Conservation (phyloP, 2,797 vertebrate genomes). For the Gallinago solitaria region DNA sequence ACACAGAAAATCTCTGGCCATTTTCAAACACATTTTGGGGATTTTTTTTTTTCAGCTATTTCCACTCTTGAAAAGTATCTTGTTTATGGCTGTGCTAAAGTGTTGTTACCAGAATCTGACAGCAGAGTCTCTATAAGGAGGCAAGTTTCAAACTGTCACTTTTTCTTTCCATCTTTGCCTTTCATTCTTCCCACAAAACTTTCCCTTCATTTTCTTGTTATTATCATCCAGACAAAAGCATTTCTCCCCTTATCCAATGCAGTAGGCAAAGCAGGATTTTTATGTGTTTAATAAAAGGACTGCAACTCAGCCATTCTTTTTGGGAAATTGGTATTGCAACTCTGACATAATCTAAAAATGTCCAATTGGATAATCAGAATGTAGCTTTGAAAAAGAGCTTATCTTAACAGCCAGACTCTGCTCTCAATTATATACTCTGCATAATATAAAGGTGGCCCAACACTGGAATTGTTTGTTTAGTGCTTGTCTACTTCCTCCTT, state of each 20-base stretch:
- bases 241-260: background rate
- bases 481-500: background rate
- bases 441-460: background rate
- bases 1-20: background rate
- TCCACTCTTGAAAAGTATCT: background rate
- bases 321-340: background rate
- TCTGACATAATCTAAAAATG: background rate
- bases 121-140: rapidly evolving
- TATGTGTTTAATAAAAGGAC: background rate
- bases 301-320: background rate
- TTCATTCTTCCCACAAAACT: background rate
- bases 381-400: slow-evolving; percentile 2
- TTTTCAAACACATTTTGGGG: background rate
- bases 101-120: background rate
- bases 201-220: background rate
- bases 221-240: background rate
- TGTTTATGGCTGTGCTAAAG: background rate
- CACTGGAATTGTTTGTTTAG: background rate
- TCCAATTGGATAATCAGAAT: background rate
- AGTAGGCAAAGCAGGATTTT: background rate
- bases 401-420: background rate
- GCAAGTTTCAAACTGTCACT: background rate
- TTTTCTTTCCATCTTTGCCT: background rate
- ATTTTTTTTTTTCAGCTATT: background rate
- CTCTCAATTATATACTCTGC: background rate